A percentile compares a stretch with the other conserved stretches of the same genome.
These are phyloP conservation scores for Scylla paramamosain DNA, from an alignment of 1,140 invertebrate species.

Conservation along the genomic window DNA sequence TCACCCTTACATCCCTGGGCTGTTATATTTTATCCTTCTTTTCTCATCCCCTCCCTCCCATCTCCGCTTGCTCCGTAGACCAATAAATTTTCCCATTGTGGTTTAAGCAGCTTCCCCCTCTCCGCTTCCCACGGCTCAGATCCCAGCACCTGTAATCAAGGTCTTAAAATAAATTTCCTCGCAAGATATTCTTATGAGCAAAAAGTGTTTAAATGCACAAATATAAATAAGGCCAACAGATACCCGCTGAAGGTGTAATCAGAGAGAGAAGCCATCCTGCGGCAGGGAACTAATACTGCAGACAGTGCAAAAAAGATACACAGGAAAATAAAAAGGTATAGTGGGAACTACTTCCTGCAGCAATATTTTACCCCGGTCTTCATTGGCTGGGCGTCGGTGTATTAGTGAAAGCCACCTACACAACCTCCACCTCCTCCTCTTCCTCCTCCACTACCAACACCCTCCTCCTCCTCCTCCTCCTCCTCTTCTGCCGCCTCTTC, in stretches of 20 bases:
- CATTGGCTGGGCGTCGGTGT: not conserved
- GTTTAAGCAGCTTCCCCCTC: not conserved
- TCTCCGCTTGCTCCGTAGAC: not conserved
- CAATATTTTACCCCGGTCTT: not conserved
- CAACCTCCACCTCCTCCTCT: not conserved
- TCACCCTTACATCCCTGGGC: no score
- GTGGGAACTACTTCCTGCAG: not conserved
- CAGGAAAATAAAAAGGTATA: not conserved
- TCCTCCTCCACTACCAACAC: not conserved
- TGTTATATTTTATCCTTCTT: not conserved
- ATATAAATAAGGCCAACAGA: not conserved
- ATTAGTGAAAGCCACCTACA: not conserved
- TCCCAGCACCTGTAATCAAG: not conserved
- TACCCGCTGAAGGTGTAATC: not conserved
- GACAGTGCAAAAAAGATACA: not conserved
- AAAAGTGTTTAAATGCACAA: not conserved
- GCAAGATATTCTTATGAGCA: not conserved
- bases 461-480: not conserved
- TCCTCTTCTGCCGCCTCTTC: not conserved
- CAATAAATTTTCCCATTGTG: constrained; percentile 22
- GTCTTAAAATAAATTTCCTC: constrained; percentile 4
- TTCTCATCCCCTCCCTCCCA: not conserved
- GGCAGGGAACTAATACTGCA: not conserved
- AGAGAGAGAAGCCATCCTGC: not conserved
- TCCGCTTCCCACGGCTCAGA: not conserved